Base-by-base conservation (phyloP, 2,888 invertebrate genomes). In the Melanchra persicariae region DNA sequence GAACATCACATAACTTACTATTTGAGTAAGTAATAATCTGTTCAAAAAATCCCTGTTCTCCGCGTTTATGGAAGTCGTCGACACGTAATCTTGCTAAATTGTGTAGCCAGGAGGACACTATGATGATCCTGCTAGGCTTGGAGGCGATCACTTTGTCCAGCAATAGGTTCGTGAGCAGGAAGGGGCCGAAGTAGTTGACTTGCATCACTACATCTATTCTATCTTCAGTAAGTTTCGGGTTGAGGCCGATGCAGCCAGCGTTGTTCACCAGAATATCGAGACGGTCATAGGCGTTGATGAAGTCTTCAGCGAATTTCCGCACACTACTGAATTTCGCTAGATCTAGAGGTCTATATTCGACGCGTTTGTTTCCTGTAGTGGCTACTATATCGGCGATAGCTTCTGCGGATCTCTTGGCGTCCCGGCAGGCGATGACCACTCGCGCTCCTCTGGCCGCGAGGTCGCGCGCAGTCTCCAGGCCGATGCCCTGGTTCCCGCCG, bases 351-450 rank as follows among this genome's bases (percentile, higher is more conserved):
- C 90, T 95, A 80, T 88, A 97, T n/a, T 97, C 91, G 0, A 98
- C 96, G 78, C 97, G 96, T 82, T 96, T 96, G 89, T 98, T 98
- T 73, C 96, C 96, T 0, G 98, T 97, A 8, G 97, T 96, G 51
- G 97, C 82, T 4, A 97, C 97, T 71, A 98, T 98, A 86, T 98
- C 97, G 83, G 96, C 93, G 10, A 97, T 96, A 0, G 97, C 96
- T 96, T 95, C 93, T 93, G 97, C 97, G 85, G 98, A 98, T 92
- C 97, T 97, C 9, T 95, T 88, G 87, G 97, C 94, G 91, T 98
- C 96, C 77, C 98, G 96, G 88, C 98, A 98, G 1, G 98, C 98
- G 97, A 99, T 97, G 71, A 95, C 87, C 34, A 96, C 92, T 87
- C 96, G 97, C 0, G 98, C 98, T 7, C 97, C 97, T 75, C 98